Evolutionary conservation across 1,140 invertebrate species (phyloP).

Genomic region (Paramacrobiotus metropolitanus): DNA sequence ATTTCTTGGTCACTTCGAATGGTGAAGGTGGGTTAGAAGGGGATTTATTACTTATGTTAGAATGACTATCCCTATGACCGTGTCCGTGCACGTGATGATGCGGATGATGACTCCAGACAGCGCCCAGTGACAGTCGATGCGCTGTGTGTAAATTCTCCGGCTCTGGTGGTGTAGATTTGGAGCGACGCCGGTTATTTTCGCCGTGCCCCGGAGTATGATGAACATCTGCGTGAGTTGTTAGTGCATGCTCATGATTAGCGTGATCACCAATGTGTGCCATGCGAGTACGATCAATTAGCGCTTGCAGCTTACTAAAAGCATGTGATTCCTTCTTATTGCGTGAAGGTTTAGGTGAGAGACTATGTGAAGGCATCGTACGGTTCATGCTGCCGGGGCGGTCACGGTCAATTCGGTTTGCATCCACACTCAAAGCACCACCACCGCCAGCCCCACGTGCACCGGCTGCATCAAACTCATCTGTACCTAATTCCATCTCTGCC

Average conservation of each 20-base stretch:
- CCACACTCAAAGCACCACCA: too few relatives aligned
- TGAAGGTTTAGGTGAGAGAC: not conserved
- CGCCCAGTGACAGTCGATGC: not conserved
- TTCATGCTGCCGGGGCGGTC: not conserved
- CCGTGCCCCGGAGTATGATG: not conserved
- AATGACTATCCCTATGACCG: not conserved
- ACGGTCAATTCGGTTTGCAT: too few relatives aligned
- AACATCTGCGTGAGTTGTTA: not conserved
- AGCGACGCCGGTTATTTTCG: not conserved
- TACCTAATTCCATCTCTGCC: not conserved
- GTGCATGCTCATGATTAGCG: not conserved
- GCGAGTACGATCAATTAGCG: not conserved
- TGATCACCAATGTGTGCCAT: not conserved
- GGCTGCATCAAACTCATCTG: not conserved
- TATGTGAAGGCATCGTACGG: not conserved
- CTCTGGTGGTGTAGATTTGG: not conserved
- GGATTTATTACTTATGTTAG: not conserved
- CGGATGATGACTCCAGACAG: not conserved
- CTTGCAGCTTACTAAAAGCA: not conserved
- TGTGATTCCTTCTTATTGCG: not conserved
- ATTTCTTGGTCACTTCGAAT: slow-evolving; percentile 6
- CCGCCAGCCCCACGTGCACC: not conserved
- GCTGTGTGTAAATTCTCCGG: not conserved
- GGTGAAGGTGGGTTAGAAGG: slow-evolving; percentile 5
- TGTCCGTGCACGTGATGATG: not conserved